Evolutionary conservation across 2,113 vertebrate genomes (phyloP).

Genomic region (Tachycineta bicolor): DNA sequence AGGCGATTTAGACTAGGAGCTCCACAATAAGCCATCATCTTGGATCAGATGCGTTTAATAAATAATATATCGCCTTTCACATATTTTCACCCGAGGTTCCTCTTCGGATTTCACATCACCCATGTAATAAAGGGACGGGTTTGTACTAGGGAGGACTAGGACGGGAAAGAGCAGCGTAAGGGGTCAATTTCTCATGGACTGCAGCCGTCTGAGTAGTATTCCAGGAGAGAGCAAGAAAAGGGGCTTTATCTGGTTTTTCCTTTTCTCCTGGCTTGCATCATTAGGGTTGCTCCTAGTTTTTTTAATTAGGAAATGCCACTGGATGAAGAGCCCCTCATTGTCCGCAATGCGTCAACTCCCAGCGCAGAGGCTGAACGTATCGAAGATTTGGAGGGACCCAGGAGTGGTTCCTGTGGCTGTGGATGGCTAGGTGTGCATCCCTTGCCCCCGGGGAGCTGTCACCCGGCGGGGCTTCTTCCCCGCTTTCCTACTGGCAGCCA

Average conservation of each 20-base stretch:
- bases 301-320: constrained; percentile 35
- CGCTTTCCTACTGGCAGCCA: background rate
- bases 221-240: background rate
- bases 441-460: background rate
- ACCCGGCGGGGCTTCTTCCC: background rate
- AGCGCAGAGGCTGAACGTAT: background rate
- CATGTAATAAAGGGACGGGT: background rate
- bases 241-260: constrained; percentile 8
- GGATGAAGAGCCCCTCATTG: constrained; percentile 21
- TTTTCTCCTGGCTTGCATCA: constrained; percentile 1
- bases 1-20: background rate
- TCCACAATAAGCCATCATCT: background rate
- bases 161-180: background rate
- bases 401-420: background rate
- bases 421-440: background rate
- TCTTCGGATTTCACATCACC: background rate
- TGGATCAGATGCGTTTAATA: background rate
- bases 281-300: constrained; percentile 16
- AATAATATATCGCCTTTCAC: background rate
- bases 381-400: background rate
- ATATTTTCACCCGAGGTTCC: background rate
- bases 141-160: background rate
- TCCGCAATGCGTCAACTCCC: constrained; percentile 44
- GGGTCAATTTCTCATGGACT: background rate
- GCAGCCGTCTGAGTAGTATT: background rate